Percentiles rank a stretch among this genome's conserved stretches.
phyloP scores from a whole-genome alignment of 2,888 invertebrate genomes.

The Gastracanthus pulcherrimus region DNA sequence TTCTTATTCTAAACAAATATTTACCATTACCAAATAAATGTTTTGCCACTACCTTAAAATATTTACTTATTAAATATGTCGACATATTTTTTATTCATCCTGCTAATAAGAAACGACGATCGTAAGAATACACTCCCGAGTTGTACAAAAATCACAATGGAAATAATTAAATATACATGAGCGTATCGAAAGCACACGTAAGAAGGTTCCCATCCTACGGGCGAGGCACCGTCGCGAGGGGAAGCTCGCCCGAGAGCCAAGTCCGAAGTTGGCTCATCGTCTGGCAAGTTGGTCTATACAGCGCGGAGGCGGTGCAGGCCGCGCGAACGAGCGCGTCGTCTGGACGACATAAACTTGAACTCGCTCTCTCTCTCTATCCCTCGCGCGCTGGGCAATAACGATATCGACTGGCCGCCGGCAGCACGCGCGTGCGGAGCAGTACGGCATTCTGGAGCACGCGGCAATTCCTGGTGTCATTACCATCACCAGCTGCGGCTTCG shows the following conservation, averaged over 20 bases:
- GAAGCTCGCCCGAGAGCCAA: conserved; percentile 15
- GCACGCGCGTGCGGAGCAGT: neutral
- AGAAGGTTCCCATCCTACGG: neutral
- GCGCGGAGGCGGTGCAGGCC: neutral
- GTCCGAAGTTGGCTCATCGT: conserved; percentile 24
- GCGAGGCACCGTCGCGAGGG: conserved; percentile 12
- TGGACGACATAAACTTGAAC: conserved; percentile 49
- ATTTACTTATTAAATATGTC: too few species aligned
- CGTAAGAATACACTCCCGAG: too few species aligned
- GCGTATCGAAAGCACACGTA: neutral
- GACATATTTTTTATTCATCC: too few species aligned
- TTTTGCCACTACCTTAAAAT: too few species aligned
- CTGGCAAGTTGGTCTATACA: neutral
- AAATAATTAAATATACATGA: conserved; percentile 43
- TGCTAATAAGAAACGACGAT: too few species aligned
- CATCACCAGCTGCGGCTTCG: conserved; percentile 40
- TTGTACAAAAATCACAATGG: conserved; percentile 18
- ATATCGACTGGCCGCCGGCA: conserved; percentile 45
- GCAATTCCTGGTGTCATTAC: conserved; percentile 47
- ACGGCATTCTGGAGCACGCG: conserved; percentile 28
- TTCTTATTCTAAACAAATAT: neutral
- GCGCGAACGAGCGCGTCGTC: conserved; percentile 7
- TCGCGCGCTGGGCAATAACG: conserved; percentile 27
- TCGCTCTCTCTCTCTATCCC: conserved; percentile 8
- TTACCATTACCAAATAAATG: neutral